Evolutionary conservation across 2,113 vertebrate genomes (phyloP).

Genomic region (Cichladusa arquata): DNA sequence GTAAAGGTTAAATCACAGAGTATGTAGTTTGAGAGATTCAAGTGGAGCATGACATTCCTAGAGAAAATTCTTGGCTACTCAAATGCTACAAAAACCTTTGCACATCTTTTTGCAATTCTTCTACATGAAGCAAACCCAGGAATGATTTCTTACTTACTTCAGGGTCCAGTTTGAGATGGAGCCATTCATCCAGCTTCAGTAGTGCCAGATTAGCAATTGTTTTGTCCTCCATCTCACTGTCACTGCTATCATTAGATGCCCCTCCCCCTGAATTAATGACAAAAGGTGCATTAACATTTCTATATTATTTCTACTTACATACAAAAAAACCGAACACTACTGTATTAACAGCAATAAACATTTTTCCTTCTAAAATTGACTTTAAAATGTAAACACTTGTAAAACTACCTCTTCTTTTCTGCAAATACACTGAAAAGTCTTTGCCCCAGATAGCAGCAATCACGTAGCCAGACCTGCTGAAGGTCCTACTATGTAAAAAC

Average conservation of each 20-base stretch:
- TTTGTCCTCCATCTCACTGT: slow-evolving; percentile 85
- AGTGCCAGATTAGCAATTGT: slow-evolving; percentile 71
- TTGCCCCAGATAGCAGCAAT: background rate
- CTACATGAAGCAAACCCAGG: background rate
- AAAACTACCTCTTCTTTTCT: background rate
- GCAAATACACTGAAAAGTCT: background rate
- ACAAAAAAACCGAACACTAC: background rate
- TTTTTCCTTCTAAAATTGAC: background rate
- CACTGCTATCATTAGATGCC: slow-evolving; percentile 80
- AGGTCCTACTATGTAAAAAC: background rate
- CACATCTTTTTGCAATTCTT: background rate
- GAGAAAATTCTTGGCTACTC: background rate
- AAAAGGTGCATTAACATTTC: background rate
- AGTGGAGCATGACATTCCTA: rapidly evolving
- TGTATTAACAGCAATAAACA: background rate
- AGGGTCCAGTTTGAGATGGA: slow-evolving; percentile 83
- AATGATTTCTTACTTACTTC: slow-evolving; percentile 75
- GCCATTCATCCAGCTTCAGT: slow-evolving; percentile 89
- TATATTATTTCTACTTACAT: background rate
- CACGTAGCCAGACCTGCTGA: background rate
- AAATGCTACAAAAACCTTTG: background rate
- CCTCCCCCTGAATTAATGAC: slow-evolving; percentile 55
- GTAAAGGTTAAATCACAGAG: background rate
- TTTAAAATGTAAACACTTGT: background rate
- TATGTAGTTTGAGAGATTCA: rapidly evolving